Percentiles rank a stretch among this genome's conserved stretches.
Conservation (phyloP, 2,113 vertebrate species). For the Callionymus lyra region DNA sequence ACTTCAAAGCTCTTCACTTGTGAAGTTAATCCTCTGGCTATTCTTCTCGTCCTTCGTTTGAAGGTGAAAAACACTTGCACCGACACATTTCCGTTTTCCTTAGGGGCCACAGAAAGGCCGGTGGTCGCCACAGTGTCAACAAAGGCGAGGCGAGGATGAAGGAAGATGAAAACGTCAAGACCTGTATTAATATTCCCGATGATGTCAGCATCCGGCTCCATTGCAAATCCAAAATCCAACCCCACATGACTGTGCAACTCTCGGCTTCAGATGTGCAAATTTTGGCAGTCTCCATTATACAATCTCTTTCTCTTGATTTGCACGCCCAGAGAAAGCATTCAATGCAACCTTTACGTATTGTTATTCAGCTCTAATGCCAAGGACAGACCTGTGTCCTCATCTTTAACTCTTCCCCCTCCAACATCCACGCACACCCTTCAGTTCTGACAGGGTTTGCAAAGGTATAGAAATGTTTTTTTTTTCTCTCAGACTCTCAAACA, state of each 20-base stretch:
- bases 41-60: constrained; percentile 16
- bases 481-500: too few relatives aligned
- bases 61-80: constrained; percentile 5
- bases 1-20: constrained; percentile 2
- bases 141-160: constrained; percentile 35
- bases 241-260: constrained; percentile 1
- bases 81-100: too few relatives aligned
- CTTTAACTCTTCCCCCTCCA: constrained; percentile 1
- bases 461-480: too few relatives aligned
- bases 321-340: constrained; percentile 17
- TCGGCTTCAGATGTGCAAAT: constrained; percentile 13
- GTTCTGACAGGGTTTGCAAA: too few relatives aligned
- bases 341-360: constrained; percentile 18
- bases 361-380: constrained; percentile 31
- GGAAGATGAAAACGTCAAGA: constrained; percentile 6
- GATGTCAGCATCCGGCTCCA: constrained; percentile 3
- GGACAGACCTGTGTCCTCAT: constrained; percentile 13
- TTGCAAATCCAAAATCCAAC: background rate
- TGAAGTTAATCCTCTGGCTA: constrained; percentile 18
- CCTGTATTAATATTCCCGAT: constrained; percentile 21
- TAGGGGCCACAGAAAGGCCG: constrained; percentile 13
- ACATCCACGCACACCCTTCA: too few relatives aligned
- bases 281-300: constrained; percentile 23
- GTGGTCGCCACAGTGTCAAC: constrained; percentile 16
- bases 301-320: constrained; percentile 27